Conservation (phyloP, 2,113 vertebrate genomes). For the Melanotaenia duboulayi region DNA sequence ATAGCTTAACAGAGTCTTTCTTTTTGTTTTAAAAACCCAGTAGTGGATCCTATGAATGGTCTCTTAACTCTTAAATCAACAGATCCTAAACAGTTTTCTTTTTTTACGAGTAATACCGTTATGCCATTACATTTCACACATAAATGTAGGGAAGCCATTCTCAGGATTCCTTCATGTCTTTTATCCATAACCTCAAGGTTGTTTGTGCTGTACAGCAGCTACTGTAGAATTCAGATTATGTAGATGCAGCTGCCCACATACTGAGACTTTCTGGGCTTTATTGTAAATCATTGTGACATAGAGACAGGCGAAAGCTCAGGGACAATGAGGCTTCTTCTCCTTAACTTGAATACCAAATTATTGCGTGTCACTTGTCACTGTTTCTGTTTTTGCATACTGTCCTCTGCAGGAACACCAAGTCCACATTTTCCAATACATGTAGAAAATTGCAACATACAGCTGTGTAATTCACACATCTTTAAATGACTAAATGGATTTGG, state of each 20-base stretch:
- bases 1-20: too few species aligned
- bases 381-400: conserved; percentile 29
- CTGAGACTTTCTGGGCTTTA: conserved; percentile 41
- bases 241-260: conserved; percentile 68
- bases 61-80: neutral
- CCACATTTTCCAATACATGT: neutral
- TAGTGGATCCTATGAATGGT: neutral
- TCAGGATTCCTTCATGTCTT: conserved; percentile 3
- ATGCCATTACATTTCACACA: neutral
- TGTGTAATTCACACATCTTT: neutral
- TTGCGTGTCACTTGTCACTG: conserved; percentile 16
- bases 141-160: conserved; percentile 4
- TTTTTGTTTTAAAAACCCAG: neutral
- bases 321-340: conserved; percentile 30
- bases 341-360: conserved; percentile 52
- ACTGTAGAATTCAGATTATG: conserved; percentile 65
- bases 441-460: conserved; percentile 1
- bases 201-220: conserved; percentile 44
- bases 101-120: conserved; percentile 8
- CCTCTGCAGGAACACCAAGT: neutral
- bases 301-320: conserved; percentile 56
- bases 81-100: neutral
- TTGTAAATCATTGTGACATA: conserved; percentile 66
- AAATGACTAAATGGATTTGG: conserved; percentile 22
- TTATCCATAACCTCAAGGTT: conserved; percentile 31